phyloP scores from a whole-genome alignment of 2,888 invertebrate species.

The Rambutsinella grinnellia region DNA sequence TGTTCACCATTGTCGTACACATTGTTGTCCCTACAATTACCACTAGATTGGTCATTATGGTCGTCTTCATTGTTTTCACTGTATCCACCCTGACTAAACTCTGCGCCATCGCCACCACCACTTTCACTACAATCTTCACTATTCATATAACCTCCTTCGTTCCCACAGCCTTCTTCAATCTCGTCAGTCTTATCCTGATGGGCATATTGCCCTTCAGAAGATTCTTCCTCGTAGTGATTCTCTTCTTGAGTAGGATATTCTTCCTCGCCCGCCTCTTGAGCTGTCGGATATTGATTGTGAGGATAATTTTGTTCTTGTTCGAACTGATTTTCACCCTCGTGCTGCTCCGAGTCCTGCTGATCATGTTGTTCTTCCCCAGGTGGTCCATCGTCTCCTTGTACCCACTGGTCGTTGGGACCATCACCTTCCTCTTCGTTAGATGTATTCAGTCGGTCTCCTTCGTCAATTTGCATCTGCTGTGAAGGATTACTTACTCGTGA shows the following conservation, averaged over 20 bases:
- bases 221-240: background rate
- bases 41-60: conserved; percentile 5
- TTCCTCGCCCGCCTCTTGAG: conserved; percentile 24
- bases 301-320: background rate
- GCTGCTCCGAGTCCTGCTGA: conserved; percentile 9
- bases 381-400: conserved; percentile 7
- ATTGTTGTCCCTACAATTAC: background rate
- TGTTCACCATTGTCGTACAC: conserved; percentile 12
- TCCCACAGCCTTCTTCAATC: background rate
- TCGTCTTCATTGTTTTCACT: background rate
- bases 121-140: background rate
- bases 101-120: background rate
- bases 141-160: background rate
- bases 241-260: conserved; percentile 11
- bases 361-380: conserved; percentile 7
- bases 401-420: too few relatives aligned
- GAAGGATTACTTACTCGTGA: background rate
- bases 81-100: background rate
- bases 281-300: background rate
- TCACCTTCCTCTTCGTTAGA: background rate
- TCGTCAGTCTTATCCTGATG: conserved; percentile 30
- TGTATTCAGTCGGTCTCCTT: background rate
- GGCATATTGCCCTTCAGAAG: background rate
- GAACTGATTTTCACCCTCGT: background rate
- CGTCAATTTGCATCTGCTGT: background rate